Evolutionary conservation across 2,113 vertebrate species (phyloP), one percentile per base, ranked within the genome.

Genomic region (Oxyruncus cristatus): DNA sequence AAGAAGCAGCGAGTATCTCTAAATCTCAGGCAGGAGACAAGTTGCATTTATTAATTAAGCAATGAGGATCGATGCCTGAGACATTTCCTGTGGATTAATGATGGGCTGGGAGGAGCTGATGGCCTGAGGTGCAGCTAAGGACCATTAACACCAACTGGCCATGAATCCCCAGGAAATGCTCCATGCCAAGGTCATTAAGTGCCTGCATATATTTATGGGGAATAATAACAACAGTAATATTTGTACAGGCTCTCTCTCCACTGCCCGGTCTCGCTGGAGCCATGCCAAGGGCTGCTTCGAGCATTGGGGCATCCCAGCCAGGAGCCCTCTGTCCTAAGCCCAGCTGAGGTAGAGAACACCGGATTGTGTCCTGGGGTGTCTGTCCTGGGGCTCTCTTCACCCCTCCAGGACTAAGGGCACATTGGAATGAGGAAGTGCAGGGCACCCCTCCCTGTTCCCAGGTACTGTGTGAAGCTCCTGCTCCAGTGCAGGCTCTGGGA

Each of bases 51-150:
- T 97, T 98, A 98, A 96, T 98, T 98, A 98, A 98, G 96, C 97
- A 97, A 97, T 94, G 96, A 97, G 97, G 97, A 98, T 98, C 98
- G 81, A 97, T 97, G 97, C 97, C 95, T 2, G 63, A 97, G 98
- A 98, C 97, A 92, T 97, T 98, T 98, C 97, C 97, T 97, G 96
- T 96, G 97, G 98, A 98, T 98, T 98, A 98, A 98, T 97, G 97
- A 98, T 97, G 88, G 96, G 35, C 94, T 97, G 96, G 98, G 97
- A 98, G 98, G 97, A 97, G 98, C 97, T 97, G 97, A 97, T 95
- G 97, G 98, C 97, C 97, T 44, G 73, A 98, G 97, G 98, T 98
- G 96, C 97, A 95, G 97, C 97, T 97, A 97, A 98, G 98, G 97
- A 97, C 98, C 97, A 98, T 98, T 98, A 98, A 97, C 81, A 37